phyloP scores from a whole-genome alignment of 1,140 invertebrate genomes.

The Scaptomyza montana region DNA sequence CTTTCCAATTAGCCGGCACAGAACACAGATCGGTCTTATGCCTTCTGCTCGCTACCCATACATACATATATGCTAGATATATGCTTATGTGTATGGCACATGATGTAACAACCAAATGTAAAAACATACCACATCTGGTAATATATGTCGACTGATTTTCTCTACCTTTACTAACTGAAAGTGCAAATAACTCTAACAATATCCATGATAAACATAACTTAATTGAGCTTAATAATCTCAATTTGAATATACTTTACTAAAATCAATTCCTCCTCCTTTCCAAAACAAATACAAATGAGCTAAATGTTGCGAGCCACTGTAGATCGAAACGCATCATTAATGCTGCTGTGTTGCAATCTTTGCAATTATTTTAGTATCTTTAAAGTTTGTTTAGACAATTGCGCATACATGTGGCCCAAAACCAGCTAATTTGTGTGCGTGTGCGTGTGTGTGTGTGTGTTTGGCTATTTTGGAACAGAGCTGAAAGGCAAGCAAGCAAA shows the following conservation, averaged over 20 bases:
- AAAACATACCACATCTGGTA: slow-evolving; percentile 9
- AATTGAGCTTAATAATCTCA: too few species aligned
- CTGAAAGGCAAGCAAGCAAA: slow-evolving; percentile 22
- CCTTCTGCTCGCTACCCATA: neutral
- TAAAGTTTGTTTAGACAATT: slow-evolving; percentile 47
- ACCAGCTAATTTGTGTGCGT: slow-evolving; percentile 28
- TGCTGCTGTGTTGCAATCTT: slow-evolving; percentile 4
- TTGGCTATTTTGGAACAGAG: slow-evolving; percentile 64
- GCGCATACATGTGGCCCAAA: slow-evolving; percentile 25
- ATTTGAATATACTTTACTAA: too few species aligned
- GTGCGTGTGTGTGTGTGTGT: slow-evolving; percentile 8
- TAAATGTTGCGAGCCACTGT: slow-evolving; percentile 10
- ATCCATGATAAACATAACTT: too few species aligned
- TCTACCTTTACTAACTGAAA: too few species aligned
- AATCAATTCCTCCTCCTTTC: too few species aligned
- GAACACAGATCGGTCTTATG: neutral
- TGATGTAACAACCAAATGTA: slow-evolving; percentile 3
- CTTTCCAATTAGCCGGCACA: slow-evolving; percentile 27
- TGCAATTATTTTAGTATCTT: slow-evolving; percentile 41
- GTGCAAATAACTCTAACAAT: too few species aligned
- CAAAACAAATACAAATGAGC: too few species aligned
- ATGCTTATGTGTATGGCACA: neutral
- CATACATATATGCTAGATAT: neutral
- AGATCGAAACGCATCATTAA: neutral
- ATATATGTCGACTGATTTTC: too few species aligned